Conservation (phyloP, 1,140 invertebrate species). For the Drosophila dunni region DNA sequence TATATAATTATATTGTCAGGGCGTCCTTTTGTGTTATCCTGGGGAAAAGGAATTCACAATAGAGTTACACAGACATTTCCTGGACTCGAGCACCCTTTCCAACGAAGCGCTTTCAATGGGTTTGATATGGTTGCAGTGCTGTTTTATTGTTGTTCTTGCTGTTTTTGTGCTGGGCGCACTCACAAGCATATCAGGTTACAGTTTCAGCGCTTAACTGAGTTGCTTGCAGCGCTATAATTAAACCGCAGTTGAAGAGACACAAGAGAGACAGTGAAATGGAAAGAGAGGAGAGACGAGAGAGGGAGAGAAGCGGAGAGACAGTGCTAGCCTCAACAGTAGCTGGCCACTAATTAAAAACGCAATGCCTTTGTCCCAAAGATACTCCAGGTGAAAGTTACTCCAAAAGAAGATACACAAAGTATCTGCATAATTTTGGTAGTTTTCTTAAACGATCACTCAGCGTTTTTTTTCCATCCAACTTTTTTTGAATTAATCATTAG, state of each 20-base stretch:
- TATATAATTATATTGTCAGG: constrained; percentile 75
- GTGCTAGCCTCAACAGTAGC: constrained; percentile 35
- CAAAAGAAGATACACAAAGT: not conserved
- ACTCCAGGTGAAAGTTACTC: constrained; percentile 52
- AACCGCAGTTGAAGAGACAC: constrained; percentile 59
- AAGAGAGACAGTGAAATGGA: constrained; percentile 25
- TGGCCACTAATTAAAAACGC: constrained; percentile 71
- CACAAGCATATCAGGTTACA: constrained; percentile 79
- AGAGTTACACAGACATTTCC: constrained; percentile 34
- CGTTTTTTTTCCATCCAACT: constrained; percentile 28
- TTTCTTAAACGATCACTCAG: constrained; percentile 74
- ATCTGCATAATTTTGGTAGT: not conserved
- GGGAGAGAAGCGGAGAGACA: not conserved
- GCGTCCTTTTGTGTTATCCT: constrained; percentile 70
- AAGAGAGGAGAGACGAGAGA: constrained; percentile 21
- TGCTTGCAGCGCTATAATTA: constrained; percentile 49
- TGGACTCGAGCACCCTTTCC: constrained; percentile 65
- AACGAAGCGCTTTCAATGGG: not conserved
- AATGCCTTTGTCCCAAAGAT: constrained; percentile 45
- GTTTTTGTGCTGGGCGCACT: constrained; percentile 68
- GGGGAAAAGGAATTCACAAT: constrained; percentile 40
- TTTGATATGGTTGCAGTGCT: not conserved
- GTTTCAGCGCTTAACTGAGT: constrained; percentile 57
- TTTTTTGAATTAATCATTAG: constrained; percentile 68
- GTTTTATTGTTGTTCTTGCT: constrained; percentile 6